Base-by-base conservation (phyloP, 2,888 invertebrate species). In the Orthosia incerta region DNA sequence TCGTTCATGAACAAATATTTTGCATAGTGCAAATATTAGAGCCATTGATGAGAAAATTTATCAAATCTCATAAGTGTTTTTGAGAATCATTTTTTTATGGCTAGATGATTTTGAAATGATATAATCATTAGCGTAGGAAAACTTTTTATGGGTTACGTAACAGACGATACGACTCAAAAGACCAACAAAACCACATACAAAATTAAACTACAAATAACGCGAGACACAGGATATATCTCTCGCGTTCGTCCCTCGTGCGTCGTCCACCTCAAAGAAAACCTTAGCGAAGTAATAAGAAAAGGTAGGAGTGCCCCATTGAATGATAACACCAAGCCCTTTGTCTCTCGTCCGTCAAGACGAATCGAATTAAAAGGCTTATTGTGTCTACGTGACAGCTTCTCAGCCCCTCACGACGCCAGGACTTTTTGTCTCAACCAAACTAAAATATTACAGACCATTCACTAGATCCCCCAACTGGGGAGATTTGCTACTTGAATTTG, bases 351-450 rank as follows among this genome's bases (percentile, higher is more conserved):
- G 94, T 94, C 96, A 94, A 95, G 96, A 96, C 95, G 96, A 95
- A 96, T 96, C 96, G 96, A 96, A 96, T 96, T 96, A 95, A 96
- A 96, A 96, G 96, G 96, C 96, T 96, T 96, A 96, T 95, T 96
- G 96, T 96, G 96, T 96, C 95, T 94, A 96, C 96, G 96, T 96
- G 96, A 95, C 96, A 95, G 95, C 92, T 89, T 87, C 87, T 89
- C 89, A 89, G 88, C 92, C 93, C 93, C 92, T 91, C 91, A 88
- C 78, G 79, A 86, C 90, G 89, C 89, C 89, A 88, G 79, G 86
- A 90, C 92, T 95, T 96, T 95, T 96, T 96, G 95, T 96, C 94
- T 95, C 95, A 94, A 94, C 91, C 94, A 95, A 96, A 96, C 96
- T 96, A 96, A 96, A 96, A 96, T 96, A 96, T 96, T 95, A 94